Percentiles rank a stretch among this genome's conserved stretches.
Conservation (phyloP, 2,888 invertebrate genomes). For the Drosophila acutilabella region DNA sequence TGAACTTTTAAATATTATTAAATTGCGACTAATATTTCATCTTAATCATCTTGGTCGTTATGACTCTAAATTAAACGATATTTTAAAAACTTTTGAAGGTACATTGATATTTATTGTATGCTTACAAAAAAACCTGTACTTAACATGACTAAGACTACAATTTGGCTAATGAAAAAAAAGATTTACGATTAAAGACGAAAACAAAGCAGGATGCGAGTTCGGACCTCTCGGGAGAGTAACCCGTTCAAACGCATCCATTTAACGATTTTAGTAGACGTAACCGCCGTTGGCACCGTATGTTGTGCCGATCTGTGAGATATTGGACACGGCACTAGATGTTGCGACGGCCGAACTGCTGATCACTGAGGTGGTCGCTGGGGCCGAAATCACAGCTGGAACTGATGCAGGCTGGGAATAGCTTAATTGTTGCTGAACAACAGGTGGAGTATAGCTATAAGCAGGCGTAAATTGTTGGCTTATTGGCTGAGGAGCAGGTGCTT, state of each 20-base stretch:
- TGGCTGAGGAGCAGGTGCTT: conserved; percentile 25
- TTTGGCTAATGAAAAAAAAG: conserved; percentile 57
- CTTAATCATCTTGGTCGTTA: too few species aligned
- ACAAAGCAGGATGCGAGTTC: conserved; percentile 52
- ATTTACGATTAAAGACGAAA: conserved; percentile 20
- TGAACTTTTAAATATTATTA: too few species aligned
- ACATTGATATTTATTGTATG: conserved; percentile 34
- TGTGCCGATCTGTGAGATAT: conserved; percentile 55
- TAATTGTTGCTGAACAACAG: conserved; percentile 47
- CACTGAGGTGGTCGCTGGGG: conserved; percentile 25
- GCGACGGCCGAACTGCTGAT: conserved; percentile 18
- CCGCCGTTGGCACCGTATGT: conserved; percentile 75
- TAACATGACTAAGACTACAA: conserved; percentile 56
- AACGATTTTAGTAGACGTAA: conserved; percentile 68
- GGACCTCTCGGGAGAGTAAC: conserved; percentile 30
- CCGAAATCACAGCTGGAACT: conserved; percentile 13
- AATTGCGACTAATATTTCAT: too few species aligned
- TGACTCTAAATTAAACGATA: too few species aligned
- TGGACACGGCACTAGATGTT: conserved; percentile 14
- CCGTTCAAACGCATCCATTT: conserved; percentile 54
- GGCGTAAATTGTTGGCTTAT: conserved; percentile 35
- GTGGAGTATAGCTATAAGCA: conserved; percentile 21
- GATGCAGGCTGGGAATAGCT: conserved; percentile 27
- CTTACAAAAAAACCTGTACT: conserved; percentile 33
- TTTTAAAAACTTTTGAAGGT: too few species aligned